A percentile compares a stretch with the other conserved stretches of the same genome.
These are phyloP conservation scores for Trissolcus basalis DNA, from an alignment of 1,140 invertebrate genomes.

Conservation along the genomic window DNA sequence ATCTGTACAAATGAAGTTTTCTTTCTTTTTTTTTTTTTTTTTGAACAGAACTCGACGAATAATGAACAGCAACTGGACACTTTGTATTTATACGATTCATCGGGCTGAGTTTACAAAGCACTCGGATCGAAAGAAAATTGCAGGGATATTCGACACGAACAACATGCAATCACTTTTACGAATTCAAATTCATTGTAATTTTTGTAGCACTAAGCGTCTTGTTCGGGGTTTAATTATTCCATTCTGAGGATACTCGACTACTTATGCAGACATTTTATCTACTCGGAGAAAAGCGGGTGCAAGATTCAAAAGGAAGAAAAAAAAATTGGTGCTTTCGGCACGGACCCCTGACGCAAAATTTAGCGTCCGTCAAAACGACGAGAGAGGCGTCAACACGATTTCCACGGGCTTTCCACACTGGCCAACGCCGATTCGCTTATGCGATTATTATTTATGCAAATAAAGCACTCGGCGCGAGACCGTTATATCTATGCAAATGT, in stretches of 20 bases:
- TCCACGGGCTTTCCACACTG: neutral
- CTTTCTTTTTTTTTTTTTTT: no score
- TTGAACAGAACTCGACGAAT: no score
- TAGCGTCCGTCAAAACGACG: constrained; percentile 13
- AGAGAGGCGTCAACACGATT: constrained; percentile 32
- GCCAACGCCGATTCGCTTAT: no score
- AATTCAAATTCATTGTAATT: constrained; percentile 22
- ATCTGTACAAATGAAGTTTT: no score
- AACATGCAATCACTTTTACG: constrained; percentile 22
- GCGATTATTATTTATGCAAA: constrained; percentile 18
- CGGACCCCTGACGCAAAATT: constrained; percentile 15
- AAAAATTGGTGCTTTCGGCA: neutral
- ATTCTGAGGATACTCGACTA: constrained; percentile 6
- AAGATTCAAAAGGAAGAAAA: constrained; percentile 14
- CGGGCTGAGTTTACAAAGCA: neutral
- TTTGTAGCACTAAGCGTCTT: constrained; percentile 11
- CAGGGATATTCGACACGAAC: neutral
- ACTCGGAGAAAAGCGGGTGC: constrained; percentile 7
- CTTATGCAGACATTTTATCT: constrained; percentile 28
- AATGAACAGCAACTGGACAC: neutral
- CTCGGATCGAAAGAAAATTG: constrained; percentile 11
- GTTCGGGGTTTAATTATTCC: constrained; percentile 9
- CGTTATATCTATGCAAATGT: constrained; percentile 18
- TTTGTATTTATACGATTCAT: neutral
- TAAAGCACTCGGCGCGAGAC: constrained; percentile 1